Evolutionary conservation across 2,888 invertebrate species (phyloP).

Genomic region (Himalopsyche anomala): DNA sequence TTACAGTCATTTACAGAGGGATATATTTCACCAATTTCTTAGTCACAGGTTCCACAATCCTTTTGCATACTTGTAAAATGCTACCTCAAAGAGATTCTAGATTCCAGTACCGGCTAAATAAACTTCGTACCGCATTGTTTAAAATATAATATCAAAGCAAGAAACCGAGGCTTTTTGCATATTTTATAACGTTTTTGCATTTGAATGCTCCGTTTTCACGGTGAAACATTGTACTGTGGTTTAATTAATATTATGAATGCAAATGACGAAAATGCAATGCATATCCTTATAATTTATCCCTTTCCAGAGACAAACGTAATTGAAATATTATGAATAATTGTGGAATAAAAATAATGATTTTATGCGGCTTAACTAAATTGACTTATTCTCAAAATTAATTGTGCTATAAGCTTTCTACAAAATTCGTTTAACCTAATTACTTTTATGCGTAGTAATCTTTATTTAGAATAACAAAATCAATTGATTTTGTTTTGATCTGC

Average conservation of each 20-base stretch:
- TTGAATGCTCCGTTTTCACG: constrained; percentile 43
- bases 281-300: constrained; percentile 19
- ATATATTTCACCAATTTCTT: background rate
- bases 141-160: constrained; percentile 53
- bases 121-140: constrained; percentile 51
- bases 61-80: background rate
- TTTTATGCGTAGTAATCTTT: no score
- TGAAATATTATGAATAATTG: background rate
- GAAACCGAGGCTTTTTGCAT: constrained; percentile 56
- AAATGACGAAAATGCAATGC: constrained; percentile 54
- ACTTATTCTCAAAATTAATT: no score
- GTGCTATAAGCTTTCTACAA: no score
- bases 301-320: background rate
- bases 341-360: no score
- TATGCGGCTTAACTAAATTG: no score
- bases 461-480: no score
- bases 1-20: no score
- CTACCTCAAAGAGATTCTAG: constrained; percentile 36
- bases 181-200: constrained; percentile 51
- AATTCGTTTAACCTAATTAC: no score
- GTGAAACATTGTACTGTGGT: constrained; percentile 32
- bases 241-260: constrained; percentile 61
- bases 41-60: background rate
- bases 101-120: background rate
- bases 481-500: no score